Evolutionary conservation across 2,113 vertebrate species (phyloP), one percentile per base, ranked within the genome.

Genomic region (Archilochus colubris): DNA sequence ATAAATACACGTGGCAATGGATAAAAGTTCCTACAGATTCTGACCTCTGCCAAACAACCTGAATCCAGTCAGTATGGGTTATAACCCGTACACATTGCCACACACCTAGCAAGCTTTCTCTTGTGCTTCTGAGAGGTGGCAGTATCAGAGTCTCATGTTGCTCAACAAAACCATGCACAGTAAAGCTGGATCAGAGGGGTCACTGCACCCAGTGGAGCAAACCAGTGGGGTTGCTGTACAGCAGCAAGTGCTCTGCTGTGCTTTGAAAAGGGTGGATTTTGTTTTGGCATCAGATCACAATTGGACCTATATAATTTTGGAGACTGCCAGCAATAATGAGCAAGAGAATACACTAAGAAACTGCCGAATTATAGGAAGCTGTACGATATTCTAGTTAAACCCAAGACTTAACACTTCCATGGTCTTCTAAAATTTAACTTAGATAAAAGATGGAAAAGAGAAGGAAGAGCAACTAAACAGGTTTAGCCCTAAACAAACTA

Each of bases 101-200:
- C 44, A 53, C 20, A 79, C 8, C 31, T 58, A 24, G 46, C 13
- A 57, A 66, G 23, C 17, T 23, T 72, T 62, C 44, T 72, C 77
- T 18, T 54, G 17, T 27, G n/a, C 31, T 80, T 78, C 38, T 59
- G 25, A 59, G 44, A 58, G 22, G 14, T 4, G 2, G 36, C 11
- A 83, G 31, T 43, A 38, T 31, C 31, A 30, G 2, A 0, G 51
- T 73, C 46, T 13, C 30, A 38, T 0, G 0, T 22, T 69, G 23
- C 48, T 77, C 38, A 67, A 44, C 24, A 77, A 67, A 70, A 53
- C 10, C 23, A 50, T 3, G 5, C 13, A n/a, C 1, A 1, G 51
- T 30, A 8, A 43, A 27, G 7, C 0, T 61, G 13, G 19, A 54
- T 55, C 20, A 31, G 53, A 84, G 63, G 30, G 20, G 12, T 36